These are phyloP conservation scores for Boloria selene DNA, from an alignment of 2,888 invertebrate genomes.

Conservation along the genomic window DNA sequence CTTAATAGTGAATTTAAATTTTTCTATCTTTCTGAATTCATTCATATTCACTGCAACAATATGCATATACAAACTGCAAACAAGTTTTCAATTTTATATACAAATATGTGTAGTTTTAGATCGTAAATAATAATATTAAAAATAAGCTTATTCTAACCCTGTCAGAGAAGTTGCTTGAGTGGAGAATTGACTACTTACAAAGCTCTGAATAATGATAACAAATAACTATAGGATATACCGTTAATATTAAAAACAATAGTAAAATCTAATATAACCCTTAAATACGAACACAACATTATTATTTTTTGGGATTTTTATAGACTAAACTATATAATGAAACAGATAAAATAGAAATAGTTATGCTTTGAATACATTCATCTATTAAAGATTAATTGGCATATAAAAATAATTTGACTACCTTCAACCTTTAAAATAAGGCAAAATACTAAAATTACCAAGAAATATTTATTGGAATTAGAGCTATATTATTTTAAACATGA, in stretches of 20 bases:
- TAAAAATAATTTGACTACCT: constrained; percentile 38
- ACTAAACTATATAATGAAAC: not conserved
- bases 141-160: constrained; percentile 27
- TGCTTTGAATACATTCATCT: not conserved
- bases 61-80: no score
- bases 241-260: constrained; percentile 16
- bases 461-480: constrained; percentile 8
- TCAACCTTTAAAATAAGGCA: constrained; percentile 71
- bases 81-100: not conserved
- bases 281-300: constrained; percentile 30
- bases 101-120: not conserved
- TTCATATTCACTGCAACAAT: no score
- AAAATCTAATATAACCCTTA: constrained; percentile 23
- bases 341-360: not conserved
- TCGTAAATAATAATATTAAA: not conserved
- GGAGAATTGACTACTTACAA: constrained; percentile 16
- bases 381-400: constrained; percentile 13
- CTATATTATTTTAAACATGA: constrained; percentile 1
- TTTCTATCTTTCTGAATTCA: no score
- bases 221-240: constrained; percentile 17
- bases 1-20: no score
- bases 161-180: constrained; percentile 23
- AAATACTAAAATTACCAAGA: constrained; percentile 47
- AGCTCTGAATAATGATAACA: constrained; percentile 33
- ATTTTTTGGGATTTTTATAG: not conserved